Evolutionary conservation across 1,140 invertebrate genomes (phyloP).

Genomic region (Globodera rostochiensis): DNA sequence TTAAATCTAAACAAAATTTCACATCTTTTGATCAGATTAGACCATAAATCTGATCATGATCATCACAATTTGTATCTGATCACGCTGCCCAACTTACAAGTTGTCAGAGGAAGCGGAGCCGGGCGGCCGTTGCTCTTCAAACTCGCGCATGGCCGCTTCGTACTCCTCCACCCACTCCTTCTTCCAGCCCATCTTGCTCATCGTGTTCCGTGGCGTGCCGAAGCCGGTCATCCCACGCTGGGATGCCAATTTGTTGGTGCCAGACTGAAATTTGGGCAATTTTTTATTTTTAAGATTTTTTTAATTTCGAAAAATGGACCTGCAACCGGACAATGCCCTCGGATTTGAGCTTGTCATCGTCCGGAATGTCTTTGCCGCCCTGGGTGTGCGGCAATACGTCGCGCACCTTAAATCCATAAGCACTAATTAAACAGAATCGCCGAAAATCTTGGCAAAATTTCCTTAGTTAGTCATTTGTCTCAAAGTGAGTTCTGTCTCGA

Average conservation of each 20-base stretch:
- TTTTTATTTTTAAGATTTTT: background rate
- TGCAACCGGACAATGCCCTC: constrained; percentile 49
- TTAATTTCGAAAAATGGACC: constrained; percentile 10
- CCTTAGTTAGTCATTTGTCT: too few species aligned
- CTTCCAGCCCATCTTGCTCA: constrained; percentile 58
- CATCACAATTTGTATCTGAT: background rate
- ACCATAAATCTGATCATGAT: background rate
- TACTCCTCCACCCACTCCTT: constrained; percentile 66
- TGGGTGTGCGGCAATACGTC: constrained; percentile 64
- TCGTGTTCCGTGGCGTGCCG: constrained; percentile 64
- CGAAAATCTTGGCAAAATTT: too few species aligned
- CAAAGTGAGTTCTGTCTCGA: too few species aligned
- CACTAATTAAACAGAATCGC: too few species aligned
- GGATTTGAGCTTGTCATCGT: constrained; percentile 60
- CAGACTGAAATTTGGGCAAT: constrained; percentile 56
- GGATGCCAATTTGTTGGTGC: constrained; percentile 63
- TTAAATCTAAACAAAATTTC: constrained; percentile 14
- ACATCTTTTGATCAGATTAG: background rate
- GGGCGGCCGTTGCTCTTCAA: constrained; percentile 64
- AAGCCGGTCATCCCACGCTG: constrained; percentile 64
- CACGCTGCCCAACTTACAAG: constrained; percentile 41
- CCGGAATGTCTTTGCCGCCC: constrained; percentile 62
- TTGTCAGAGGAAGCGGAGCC: constrained; percentile 57
- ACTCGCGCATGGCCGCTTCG: constrained; percentile 61
- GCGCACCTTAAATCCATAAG: constrained; percentile 53